These are phyloP conservation scores for Ptychodera flava DNA, from an alignment of 35 echinoderm and acorn worm species.

Conservation along the genomic window DNA sequence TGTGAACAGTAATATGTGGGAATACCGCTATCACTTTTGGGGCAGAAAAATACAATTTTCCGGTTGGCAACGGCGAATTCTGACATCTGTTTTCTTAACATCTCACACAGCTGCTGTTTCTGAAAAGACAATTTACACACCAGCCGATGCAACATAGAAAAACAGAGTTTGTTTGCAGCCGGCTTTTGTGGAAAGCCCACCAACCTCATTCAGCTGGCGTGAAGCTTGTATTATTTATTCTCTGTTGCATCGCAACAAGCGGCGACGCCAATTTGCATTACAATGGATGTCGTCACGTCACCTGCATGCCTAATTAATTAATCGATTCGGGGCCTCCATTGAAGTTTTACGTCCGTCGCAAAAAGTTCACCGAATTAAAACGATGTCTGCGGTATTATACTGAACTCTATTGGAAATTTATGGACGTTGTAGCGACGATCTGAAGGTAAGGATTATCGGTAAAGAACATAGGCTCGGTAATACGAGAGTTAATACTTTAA, in stretches of 20 bases:
- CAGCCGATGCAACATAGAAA: too few relatives aligned
- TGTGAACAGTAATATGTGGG: too few relatives aligned
- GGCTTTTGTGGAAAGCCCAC: too few relatives aligned
- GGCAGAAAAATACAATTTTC: too few relatives aligned
- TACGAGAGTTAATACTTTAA: background rate
- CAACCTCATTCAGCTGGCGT: too few relatives aligned
- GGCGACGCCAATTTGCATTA: background rate
- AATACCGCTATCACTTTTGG: too few relatives aligned
- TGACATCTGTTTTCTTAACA: too few relatives aligned
- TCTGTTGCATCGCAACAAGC: background rate
- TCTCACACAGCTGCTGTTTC: too few relatives aligned
- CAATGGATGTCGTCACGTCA: background rate
- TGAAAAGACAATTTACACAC: too few relatives aligned
- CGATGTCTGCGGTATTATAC: background rate
- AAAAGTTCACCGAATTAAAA: background rate
- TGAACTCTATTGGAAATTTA: background rate
- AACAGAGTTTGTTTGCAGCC: too few relatives aligned
- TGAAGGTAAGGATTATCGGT: background rate
- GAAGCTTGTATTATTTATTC: background rate
- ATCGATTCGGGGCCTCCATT: background rate
- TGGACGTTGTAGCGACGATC: background rate
- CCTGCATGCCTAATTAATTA: background rate
- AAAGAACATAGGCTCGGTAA: background rate
- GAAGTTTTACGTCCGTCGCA: background rate
- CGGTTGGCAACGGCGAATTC: too few relatives aligned